Percentiles rank a stretch among this genome's conserved stretches.
Conservation (phyloP, 2,888 invertebrate genomes). For the Aphrophora alni region DNA sequence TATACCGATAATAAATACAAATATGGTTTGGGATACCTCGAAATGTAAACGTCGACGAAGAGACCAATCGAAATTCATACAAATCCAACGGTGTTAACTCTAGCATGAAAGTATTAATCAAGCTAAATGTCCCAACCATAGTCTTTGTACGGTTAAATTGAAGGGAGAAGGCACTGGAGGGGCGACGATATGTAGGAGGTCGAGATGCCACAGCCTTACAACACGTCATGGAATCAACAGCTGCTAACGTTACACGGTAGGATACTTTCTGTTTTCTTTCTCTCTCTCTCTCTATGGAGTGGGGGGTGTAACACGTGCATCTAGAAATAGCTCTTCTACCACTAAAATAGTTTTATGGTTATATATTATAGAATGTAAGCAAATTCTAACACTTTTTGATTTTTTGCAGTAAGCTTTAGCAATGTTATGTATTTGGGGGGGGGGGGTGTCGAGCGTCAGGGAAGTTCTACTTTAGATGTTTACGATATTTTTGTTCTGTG, state of each 20-base stretch:
- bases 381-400: background rate
- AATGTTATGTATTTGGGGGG: too few relatives aligned
- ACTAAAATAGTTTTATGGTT: background rate
- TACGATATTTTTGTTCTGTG: too few relatives aligned
- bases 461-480: too few relatives aligned
- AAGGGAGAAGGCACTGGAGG: background rate
- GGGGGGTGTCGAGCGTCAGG: too few relatives aligned
- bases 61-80: too few relatives aligned
- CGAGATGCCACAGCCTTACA: background rate
- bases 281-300: background rate
- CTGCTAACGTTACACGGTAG: background rate
- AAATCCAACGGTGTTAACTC: background rate
- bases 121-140: background rate
- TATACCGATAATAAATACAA: too few relatives aligned
- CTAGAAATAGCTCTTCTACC: background rate
- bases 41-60: too few relatives aligned
- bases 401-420: too few relatives aligned
- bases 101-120: background rate
- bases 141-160: constrained; percentile 2
- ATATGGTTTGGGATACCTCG: too few relatives aligned
- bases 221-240: background rate
- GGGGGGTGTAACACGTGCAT: background rate
- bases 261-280: constrained; percentile 2
- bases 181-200: background rate
- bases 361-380: background rate